Base-by-base conservation (phyloP, 2,888 invertebrate genomes). In the Xylota segnis region DNA sequence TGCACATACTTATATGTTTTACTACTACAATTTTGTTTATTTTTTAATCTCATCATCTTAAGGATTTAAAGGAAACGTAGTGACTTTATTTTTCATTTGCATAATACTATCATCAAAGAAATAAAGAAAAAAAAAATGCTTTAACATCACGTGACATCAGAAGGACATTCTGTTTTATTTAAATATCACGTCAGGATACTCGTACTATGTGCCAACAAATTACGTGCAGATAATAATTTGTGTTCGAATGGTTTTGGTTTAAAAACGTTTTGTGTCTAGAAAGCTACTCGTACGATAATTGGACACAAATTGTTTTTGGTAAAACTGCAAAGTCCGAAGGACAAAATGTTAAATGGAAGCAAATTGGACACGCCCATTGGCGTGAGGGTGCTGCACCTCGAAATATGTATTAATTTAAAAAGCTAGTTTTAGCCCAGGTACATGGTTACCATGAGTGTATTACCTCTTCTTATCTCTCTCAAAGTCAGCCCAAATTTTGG, bases 101-200 rank as follows among this genome's bases (percentile, higher is more conserved):
- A 54, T 68, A 58, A 52, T 66, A 59, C 43, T 65, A 23, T 76
- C 81, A 74, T 83, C 40, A 81, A 65, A 65, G 4, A 65, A 61
- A 50, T 52, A 70, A 58, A 75, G 54, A 40, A 59, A 78, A 68
- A 72, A 37, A 78, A 77, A 59, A 74, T 71, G 76, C 81, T 81
- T 86, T 81, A 81, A 81, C 76, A 86, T 81, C 81, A 81, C 84
- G 47, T 81, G 84, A 86, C 71, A 71, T 86, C 54, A 54, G n/a
- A 81, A 56, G 34, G 10, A 37, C 9, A 9, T 27, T 68, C 54
- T 50, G 40, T 70, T 82, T 82, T 18, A 68, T 23, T 74, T 29
- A 14, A 16, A 3, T 4, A 6, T 0, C 37, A 6, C 1, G 14
- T 5, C 45, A 7, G n/a, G 43, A 43, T 16, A 47, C 45, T 14